Evolutionary conservation across 1,140 invertebrate species (phyloP), one percentile per base, ranked within the genome.

Genomic region (Ceratitis capitata): DNA sequence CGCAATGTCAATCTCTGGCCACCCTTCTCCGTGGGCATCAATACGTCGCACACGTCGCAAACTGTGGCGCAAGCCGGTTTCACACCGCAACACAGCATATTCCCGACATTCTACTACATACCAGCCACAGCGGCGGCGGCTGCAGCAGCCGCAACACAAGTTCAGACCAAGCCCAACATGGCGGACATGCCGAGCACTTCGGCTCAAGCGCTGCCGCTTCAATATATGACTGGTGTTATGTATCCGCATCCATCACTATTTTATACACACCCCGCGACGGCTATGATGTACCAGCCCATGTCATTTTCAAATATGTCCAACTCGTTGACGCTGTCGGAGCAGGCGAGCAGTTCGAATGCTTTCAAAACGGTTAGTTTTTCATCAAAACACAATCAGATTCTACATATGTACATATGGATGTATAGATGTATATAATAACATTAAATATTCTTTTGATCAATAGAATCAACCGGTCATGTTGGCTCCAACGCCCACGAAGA

Each of bases 21-120:
- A 2, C 94, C 94, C 2, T 93, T 94, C 88, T 93, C 94, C 3
- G 92, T 94, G 19, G 92, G 92, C 12, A 88, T 94, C 6, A 92
- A 94, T 10, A 90, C 93, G 1, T 85, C 91, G 74, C 78, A 86
- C 45, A 92, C 88, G 88, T 85, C 85, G 89, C 92, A 84, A 88
- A 92, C 89, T 4, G 84, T 88, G n/a, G 86, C 92, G 7, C 89
- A 88, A 58, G 91, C 86, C 51, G 88, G 88, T 53, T 89, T 91
- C 83, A 88, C 91, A 7, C 82, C 85, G 4, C 89, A 87, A 84
- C 88, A 87, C 23, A 86, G 86, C 47, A 86, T 92, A 16, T 90
- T 92, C 19, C 90, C 91, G 23, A 88, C 91, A 84, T 89, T 95
- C 29, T 95, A 94, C 87, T 95, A 95, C 85, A 92, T 95, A 69